Evolutionary conservation across 2,113 vertebrate genomes (phyloP).

Genomic region (Cebus imitator): DNA sequence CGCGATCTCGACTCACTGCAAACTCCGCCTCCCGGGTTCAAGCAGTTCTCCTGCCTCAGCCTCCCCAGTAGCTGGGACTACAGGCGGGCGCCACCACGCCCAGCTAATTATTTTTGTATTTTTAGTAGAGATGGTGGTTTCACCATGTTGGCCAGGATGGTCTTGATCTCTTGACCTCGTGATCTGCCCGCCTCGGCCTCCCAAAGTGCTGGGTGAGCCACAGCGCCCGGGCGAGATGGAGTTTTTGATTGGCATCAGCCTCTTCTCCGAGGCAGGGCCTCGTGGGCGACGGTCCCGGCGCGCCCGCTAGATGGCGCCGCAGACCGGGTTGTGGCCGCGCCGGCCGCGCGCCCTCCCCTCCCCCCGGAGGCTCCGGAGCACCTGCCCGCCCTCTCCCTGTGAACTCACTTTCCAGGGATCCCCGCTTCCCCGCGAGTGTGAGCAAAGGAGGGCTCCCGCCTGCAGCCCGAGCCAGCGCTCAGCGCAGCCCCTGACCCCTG

Average conservation of each 20-base stretch:
- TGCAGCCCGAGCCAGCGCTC: not conserved
- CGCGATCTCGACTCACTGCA: too few species aligned
- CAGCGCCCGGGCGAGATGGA: not conserved
- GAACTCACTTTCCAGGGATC: not conserved
- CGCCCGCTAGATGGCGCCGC: conserved; percentile 7
- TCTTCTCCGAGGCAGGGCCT: not conserved
- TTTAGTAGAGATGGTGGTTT: too few species aligned
- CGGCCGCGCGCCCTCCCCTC: not conserved
- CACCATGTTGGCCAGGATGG: too few species aligned
- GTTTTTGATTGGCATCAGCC: not conserved
- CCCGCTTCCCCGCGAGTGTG: fast-evolving
- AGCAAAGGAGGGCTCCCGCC: not conserved
- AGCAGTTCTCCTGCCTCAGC: too few species aligned
- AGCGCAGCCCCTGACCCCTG: not conserved
- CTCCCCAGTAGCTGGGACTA: too few species aligned
- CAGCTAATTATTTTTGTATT: too few species aligned
- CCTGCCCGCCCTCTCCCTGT: not conserved
- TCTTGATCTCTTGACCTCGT: too few species aligned
- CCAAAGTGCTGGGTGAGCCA: too few species aligned
- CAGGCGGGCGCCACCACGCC: too few species aligned
- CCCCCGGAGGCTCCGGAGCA: not conserved
- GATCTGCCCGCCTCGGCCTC: too few species aligned
- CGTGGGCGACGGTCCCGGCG: not conserved
- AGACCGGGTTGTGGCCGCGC: not conserved
- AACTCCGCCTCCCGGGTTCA: too few species aligned